Base-by-base conservation (phyloP, 2,888 invertebrate species). In the Hydroisotoma schaefferi region DNA sequence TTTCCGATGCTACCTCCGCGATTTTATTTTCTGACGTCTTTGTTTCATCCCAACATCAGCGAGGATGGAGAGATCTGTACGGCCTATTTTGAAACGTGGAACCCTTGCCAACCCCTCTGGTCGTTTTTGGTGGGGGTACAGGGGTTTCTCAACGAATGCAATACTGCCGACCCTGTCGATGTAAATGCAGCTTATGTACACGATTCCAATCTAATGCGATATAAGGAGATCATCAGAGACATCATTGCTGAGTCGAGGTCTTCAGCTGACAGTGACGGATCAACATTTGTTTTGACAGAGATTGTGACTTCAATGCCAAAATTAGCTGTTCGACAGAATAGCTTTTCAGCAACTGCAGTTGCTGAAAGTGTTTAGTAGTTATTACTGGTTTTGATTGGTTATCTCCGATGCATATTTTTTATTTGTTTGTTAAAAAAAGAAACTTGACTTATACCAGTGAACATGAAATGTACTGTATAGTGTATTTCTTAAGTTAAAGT, bases 11-110 rank as follows among this genome's bases (percentile, higher is more conserved):
- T 18, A 8, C 43, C 43, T 8, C 43, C 43, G 20, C n/a, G 5
- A n/a, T 43, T 43, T n/a, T 18, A 5, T 5, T 43, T 43, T 22
- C 6, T n/a, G 8, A 43, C 43, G 43, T n/a, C 43, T 5, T 18
- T 43, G 6, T 43, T 43, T n/a, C 43, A 43, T n/a, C 43, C 43
- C n/a, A 43, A 43, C n/a, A 43, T 43, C 20, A 18, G 18, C n/a
- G n/a, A 43, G n/a, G 20, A n/a, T 43, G 43, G 43, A 22, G 43
- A 43, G 6, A 22, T 43, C n/a, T 43, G 43, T 43, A 22, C 20
- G 43, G 18, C n/a, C 6, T 22, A 18, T 5, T 43, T 18, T 22
- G 5, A n/a, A n/a, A 5, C 6, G 8, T 43, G 43, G 43, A 43
- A 22, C 20, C 43, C 43, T 5, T 5, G 8, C n/a, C 43, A 43